Base-by-base conservation (phyloP, 2,113 vertebrate genomes). In the Rhea pennata region DNA sequence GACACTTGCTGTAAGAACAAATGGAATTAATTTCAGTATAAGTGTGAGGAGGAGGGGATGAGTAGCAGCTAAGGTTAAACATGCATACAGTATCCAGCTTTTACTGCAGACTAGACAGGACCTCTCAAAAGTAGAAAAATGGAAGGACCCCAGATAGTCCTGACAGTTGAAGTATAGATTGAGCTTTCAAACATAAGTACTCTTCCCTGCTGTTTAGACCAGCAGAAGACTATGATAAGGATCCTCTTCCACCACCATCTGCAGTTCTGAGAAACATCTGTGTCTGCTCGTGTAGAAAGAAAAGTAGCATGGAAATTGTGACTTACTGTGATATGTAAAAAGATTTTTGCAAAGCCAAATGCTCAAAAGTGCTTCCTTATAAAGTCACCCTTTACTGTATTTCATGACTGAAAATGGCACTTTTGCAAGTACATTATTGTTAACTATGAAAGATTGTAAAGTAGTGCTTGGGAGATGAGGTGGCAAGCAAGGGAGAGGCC, bases 371-470 rank as follows among this genome's bases (percentile, higher is more conserved):
- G 51, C 51, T 53, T 26, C 16, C 13, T 54, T 85, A 5, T 6
- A 69, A 53, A 58, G 36, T 87, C 48, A 83, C 31, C 33, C 50
- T 74, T 78, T 42, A 26, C 15, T 50, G 40, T 67, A 10, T 72
- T 59, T 66, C 70, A 27, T 36, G 26, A 56, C 36, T 62, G 50
- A 58, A 67, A 77, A 15, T 33, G 10, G 27, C 27, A 64, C 27
- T 74, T 1, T 0, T 29, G 22, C 10, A 3, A 40, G 13, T 39
- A 22, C 1, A 0, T 56, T 70, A 13, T 11, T 64, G 21, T 51
- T 78, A 65, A 53, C 4, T 24, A 9, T 29, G n/a, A 64, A 39
- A 29, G 40, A 15, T 29, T 39, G n/a, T 40, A 56, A 56, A 56
- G 54, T 19, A 29, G 54, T 56, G 27, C 54, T 56, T 56, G 27